phyloP scores from a whole-genome alignment of 2,888 invertebrate genomes.

The Gandaritis pyraliata region DNA sequence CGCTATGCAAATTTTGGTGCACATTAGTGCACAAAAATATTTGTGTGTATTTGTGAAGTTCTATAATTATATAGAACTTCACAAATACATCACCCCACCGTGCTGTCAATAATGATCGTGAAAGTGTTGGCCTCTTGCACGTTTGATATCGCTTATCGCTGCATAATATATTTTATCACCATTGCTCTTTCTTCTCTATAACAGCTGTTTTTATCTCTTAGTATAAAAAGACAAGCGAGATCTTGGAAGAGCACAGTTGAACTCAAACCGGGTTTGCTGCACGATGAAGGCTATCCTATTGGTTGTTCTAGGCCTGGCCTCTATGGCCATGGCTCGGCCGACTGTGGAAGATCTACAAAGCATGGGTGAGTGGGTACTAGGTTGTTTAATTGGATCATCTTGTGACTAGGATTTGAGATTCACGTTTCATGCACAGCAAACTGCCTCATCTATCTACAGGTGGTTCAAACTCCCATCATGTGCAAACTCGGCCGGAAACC shows the following conservation, averaged over 20 bases:
- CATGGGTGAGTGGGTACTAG: conserved; percentile 63
- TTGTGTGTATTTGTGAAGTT: no score
- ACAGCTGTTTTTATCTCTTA: conserved; percentile 20
- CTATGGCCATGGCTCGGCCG: conserved; percentile 65
- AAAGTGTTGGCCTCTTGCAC: conserved; percentile 10
- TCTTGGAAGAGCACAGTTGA: conserved; percentile 59
- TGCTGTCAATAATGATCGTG: not conserved
- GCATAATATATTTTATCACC: conserved; percentile 8
- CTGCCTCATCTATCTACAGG: no score
- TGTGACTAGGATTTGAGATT: not conserved
- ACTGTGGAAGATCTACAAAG: conserved; percentile 57
- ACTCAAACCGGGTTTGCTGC: conserved; percentile 58
- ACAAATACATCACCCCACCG: not conserved
- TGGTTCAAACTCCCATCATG: no score
- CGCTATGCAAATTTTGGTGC: not conserved
- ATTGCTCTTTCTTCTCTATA: conserved; percentile 19
- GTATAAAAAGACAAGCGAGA: conserved; percentile 56
- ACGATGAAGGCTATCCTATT: conserved; percentile 68
- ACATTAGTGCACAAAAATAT: no score
- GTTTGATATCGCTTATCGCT: conserved; percentile 18
- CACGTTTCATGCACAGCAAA: no score
- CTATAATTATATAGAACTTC: no score
- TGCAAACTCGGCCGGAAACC: no score
- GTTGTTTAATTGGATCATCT: no score
- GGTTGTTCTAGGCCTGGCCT: conserved; percentile 66